Evolutionary conservation across 2,797 vertebrate genomes (phyloP), one percentile per base, ranked within the genome.

Genomic region (Linurgus olivaceus): DNA sequence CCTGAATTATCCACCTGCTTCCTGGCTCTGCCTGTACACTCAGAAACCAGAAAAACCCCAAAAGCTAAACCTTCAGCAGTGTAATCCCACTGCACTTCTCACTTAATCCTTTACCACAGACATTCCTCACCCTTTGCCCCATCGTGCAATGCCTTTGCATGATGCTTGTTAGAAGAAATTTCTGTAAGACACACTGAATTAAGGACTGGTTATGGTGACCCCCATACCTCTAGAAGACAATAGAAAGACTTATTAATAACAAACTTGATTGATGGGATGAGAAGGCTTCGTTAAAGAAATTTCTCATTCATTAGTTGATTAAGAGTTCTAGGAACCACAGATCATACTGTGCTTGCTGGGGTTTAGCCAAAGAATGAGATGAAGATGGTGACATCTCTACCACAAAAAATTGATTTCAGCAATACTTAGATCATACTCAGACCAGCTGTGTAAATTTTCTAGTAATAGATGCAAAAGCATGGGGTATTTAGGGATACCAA

Each of bases 141-240:
- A n/a, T n/a, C n/a, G 0, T 40, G 25, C 19, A n/a, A 25, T 3
- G 7, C 33, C 38, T 55, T 61, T 61, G 19, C 0, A 0, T 1
- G 2, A 23, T 35, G 18, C 17, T 79, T 51, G 52, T 20, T 48
- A 38, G 42, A 38, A 88, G 65, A 72, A 68, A 61, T 26, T 23
- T 3, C 38, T 9, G 1, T 42, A 45, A 83, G 76, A 74, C 0
- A 0, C n/a, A 15, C 7, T 50, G 65, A 93, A 40, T 65, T 67
- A 57, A 59, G 80, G 33, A 38, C 68, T 52, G 18, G 17, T 42
- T 42, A 17, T 42, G 40, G 40, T 71, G 74, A 45, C 48, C 26
- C 33, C 0, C 1, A 18, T 5, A 38, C 13, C 24, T 90, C 40
- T 26, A 67, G 75, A 37, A 93, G 29, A 26, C 23, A 63, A 52